Base-by-base conservation (phyloP, 30 jellyfish, hydroid and myxozoan genomes). In the Hydractinia echinata region DNA sequence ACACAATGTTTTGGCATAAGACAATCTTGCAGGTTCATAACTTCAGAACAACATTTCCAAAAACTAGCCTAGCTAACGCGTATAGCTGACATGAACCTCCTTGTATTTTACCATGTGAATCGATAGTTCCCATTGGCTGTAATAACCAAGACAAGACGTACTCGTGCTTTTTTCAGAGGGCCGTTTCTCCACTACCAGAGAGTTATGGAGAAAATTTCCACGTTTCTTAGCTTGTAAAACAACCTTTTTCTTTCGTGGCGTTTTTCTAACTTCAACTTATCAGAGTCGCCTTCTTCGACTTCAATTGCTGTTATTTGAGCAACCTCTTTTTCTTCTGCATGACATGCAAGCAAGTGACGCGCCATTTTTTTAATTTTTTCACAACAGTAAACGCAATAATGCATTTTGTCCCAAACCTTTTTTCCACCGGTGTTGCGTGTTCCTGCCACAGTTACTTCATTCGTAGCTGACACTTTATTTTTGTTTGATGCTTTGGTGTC, bases 1-100 rank as follows among this genome's bases (percentile, higher is more conserved):
- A 67, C 48, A 67, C 13, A 67, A 19, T 67, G 14, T 44, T 67
- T 67, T 13, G 77, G 77, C 77, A 67, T 67, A 67, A 67, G 77
- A 20, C 14, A 14, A 67, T 67, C n/a, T n/a, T n/a, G n/a, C n/a
- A n/a, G n/a, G n/a, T n/a, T n/a, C n/a, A n/a, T n/a, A n/a, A n/a
- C n/a, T n/a, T n/a, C n/a, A 20, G 13, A 8, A 67, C n/a, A 67
- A 20, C 77, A 67, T 67, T 67, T 67, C 77, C 77, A 10, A 67
- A 9, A 44, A 67, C 77, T 10, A 67, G 48, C 19, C 77, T 14
- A n/a, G n/a, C n/a, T n/a, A 56, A n/a, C n/a, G 68, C n/a, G 68
- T 56, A n/a, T 56, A 56, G n/a, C 68, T 56, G n/a, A 56, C 68
- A 9, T 10, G 68, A 56, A 56, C 68, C 68, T 56, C 68, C n/a